These are phyloP conservation scores for Subanguina moxae DNA, from an alignment of 1,140 invertebrate genomes.

Conservation along the genomic window DNA sequence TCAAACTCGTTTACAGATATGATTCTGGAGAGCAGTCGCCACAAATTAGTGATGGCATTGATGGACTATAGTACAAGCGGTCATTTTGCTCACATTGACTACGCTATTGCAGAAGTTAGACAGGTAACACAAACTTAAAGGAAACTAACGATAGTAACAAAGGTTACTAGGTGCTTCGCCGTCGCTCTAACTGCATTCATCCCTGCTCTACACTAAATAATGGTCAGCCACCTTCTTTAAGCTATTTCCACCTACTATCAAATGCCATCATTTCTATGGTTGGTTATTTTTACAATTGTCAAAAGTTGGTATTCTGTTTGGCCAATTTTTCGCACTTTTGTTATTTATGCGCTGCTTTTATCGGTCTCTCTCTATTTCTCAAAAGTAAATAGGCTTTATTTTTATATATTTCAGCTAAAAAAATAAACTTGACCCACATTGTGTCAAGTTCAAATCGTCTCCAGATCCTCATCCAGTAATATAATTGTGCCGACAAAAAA, in stretches of 20 bases:
- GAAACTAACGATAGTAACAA: not conserved
- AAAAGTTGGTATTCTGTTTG: too few relatives aligned
- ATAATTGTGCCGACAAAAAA: too few relatives aligned
- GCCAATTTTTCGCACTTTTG: too few relatives aligned
- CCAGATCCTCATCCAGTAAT: too few relatives aligned
- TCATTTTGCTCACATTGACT: conserved; percentile 1
- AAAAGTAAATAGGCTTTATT: too few relatives aligned
- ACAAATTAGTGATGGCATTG: not conserved
- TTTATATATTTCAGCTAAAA: too few relatives aligned
- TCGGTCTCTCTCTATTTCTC: too few relatives aligned
- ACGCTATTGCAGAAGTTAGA: not conserved
- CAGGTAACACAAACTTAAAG: not conserved
- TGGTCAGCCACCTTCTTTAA: not conserved
- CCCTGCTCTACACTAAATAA: not conserved
- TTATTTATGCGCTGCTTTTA: too few relatives aligned
- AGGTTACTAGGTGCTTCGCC: not conserved
- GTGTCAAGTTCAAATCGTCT: too few relatives aligned
- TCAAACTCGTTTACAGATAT: not conserved
- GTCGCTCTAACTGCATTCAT: not conserved
- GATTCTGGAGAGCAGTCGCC: not conserved
- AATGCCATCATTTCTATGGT: conserved; percentile 3
- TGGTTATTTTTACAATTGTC: not conserved
- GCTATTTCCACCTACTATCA: not conserved
- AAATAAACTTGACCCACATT: too few relatives aligned
- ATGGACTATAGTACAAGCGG: not conserved